These are phyloP conservation scores for Agrilus mali DNA, from an alignment of 2,888 invertebrate genomes.

Conservation along the genomic window DNA sequence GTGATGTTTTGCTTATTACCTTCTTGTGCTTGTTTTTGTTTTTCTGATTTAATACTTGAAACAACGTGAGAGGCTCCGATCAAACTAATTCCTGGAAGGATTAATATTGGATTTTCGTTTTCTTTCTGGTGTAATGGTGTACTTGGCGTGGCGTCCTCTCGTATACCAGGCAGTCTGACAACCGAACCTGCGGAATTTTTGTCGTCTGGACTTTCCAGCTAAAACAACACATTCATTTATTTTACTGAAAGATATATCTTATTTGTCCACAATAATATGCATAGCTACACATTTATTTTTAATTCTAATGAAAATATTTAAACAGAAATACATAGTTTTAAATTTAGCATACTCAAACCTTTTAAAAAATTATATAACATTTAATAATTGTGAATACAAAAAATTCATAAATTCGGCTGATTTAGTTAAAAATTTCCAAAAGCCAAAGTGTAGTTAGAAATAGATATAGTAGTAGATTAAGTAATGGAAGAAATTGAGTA, in stretches of 20 bases:
- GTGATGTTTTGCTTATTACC: conserved; percentile 13
- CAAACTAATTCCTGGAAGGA: conserved; percentile 27
- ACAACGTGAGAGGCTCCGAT: conserved; percentile 24
- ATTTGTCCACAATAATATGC: conserved; percentile 5
- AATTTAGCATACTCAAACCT: no score
- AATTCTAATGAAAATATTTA: no score
- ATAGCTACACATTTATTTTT: not conserved
- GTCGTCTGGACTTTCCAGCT: conserved; percentile 48
- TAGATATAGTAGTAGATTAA: no score
- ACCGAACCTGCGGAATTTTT: conserved; percentile 34
- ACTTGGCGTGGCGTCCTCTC: conserved; percentile 36
- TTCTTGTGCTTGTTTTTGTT: conserved; percentile 19
- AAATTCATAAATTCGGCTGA: no score
- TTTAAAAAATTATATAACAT: no score
- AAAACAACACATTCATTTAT: conserved; percentile 16
- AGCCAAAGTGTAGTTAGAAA: no score
- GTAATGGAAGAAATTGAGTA: no score
- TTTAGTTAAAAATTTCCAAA: no score
- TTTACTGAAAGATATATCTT: no score
- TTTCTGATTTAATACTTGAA: conserved; percentile 20
- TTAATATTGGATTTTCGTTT: conserved; percentile 12
- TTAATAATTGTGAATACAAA: no score
- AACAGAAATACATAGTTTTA: no score
- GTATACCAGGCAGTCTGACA: conserved; percentile 42
- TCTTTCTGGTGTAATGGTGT: conserved; percentile 16